Conservation (phyloP, 2,113 vertebrate species). For the Scomber colias region DNA sequence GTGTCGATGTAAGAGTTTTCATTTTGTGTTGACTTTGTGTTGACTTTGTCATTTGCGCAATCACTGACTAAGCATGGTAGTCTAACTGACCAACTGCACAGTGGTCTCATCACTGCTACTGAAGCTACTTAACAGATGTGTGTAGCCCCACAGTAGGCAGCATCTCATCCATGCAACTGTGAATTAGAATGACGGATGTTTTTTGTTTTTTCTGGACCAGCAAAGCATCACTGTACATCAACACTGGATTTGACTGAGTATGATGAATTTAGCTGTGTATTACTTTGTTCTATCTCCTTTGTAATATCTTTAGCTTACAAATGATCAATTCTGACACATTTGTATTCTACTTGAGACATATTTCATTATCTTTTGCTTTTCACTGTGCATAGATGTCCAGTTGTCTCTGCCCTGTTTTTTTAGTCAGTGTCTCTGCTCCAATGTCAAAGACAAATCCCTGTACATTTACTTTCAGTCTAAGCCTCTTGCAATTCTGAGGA, state of each 20-base stretch:
- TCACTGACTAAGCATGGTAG: slow-evolving; percentile 11
- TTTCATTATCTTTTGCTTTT: slow-evolving; percentile 8
- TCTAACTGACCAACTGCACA: slow-evolving; percentile 35
- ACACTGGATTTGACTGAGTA: no score
- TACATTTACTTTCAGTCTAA: slow-evolving; percentile 39
- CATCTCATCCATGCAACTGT: slow-evolving; percentile 12
- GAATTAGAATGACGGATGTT: neutral
- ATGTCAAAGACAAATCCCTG: slow-evolving; percentile 61
- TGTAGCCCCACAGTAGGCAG: slow-evolving; percentile 16
- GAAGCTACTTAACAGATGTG: slow-evolving; percentile 40
- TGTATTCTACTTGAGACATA: neutral
- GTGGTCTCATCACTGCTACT: slow-evolving; percentile 25
- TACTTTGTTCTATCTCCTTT: neutral
- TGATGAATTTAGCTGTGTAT: neutral
- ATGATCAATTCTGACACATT: neutral
- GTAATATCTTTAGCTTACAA: neutral
- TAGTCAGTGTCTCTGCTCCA: slow-evolving; percentile 55
- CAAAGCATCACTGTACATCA: neutral
- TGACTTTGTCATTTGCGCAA: slow-evolving; percentile 32
- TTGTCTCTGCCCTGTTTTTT: slow-evolving; percentile 43
- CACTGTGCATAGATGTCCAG: slow-evolving; percentile 4
- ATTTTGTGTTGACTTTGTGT: slow-evolving; percentile 23
- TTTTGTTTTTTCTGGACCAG: slow-evolving; percentile 4
- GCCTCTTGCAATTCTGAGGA: slow-evolving; percentile 7
- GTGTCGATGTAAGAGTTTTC: slow-evolving; percentile 3